Evolutionary conservation across 2,113 vertebrate species (phyloP).

Genomic region (Parus major): DNA sequence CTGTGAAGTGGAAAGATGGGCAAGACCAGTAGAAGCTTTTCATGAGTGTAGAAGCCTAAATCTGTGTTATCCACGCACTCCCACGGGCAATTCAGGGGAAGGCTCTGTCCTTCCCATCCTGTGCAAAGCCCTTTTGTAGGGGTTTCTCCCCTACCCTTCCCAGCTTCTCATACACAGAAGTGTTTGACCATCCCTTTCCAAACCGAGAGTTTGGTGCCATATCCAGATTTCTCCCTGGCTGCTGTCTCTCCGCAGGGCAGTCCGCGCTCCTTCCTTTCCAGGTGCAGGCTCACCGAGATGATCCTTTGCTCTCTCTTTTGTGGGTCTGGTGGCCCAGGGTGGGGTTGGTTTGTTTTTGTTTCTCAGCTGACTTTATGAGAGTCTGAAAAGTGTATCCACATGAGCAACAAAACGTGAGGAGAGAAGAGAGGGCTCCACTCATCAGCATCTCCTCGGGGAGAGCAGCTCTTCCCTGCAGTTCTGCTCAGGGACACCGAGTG

Average conservation of each 20-base stretch:
- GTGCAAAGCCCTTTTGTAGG: neutral
- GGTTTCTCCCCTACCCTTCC: neutral
- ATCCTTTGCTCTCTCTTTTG: neutral
- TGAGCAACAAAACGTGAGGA: neutral
- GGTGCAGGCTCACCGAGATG: neutral
- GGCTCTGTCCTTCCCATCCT: neutral
- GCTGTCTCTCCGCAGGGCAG: neutral
- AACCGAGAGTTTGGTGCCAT: neutral
- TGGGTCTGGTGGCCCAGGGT: neutral
- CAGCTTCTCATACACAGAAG: neutral
- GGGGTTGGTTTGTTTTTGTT: neutral
- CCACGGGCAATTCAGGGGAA: neutral
- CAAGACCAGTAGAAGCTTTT: conserved; percentile 38
- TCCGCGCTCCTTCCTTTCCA: neutral
- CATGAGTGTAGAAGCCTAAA: neutral
- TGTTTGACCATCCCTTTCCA: neutral
- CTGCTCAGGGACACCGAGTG: neutral
- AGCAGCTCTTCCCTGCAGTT: neutral
- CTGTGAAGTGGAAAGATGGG: neutral
- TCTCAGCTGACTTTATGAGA: neutral
- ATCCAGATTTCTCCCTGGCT: neutral
- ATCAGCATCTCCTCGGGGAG: neutral
- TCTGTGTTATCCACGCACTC: neutral
- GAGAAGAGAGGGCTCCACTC: neutral
- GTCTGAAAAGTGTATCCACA: conserved; percentile 2